Base-by-base conservation (phyloP, 1,140 invertebrate genomes). In the Caenorhabditis elegans region DNA sequence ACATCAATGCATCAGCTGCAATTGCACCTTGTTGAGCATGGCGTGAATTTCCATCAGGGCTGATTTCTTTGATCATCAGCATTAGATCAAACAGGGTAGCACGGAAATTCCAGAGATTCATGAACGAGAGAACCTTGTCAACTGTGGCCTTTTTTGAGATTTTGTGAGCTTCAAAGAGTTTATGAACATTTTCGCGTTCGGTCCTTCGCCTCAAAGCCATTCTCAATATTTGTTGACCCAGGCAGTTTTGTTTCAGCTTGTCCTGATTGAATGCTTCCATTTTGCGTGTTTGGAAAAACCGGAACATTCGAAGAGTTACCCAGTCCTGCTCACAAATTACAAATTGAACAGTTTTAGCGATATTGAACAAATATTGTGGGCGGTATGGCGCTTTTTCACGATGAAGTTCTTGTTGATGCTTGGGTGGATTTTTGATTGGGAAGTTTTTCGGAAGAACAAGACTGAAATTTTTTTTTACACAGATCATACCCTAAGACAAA, bases 51-150 rank as follows among this genome's bases (percentile, higher is more conserved):
- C 47, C 80, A 39, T 82, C 80, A 10, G 80, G 80, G 31, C 22
- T 48, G 11, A 83, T 77, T 48, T 83, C 82, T 36, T 83, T 83
- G 26, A 83, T 83, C 82, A 83, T 83, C 19, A 83, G 77, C 39
- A 24, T 79, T 10, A 83, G 19, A 79, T 83, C 82, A 46, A 78
- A 79, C 11, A 83, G 10, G 3, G 82, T 83, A 31, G 82, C 82
- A 3, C 82, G 51, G 36, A 83, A 65, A 34, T 83, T 83, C 82
- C 82, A 83, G 10, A 83, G 24, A 19, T 65, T 83, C 51, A 83
- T 26, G 19, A 39, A 39, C 13, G 76, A 65, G 1, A 83, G 24
- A 1, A 83, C 31, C 22, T 83, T 83, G 82, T 83, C 82, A n/a
- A 83, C 65, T 3, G 80, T 47, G 1, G 39, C 75, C 55, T 75